Conservation (phyloP, 2,888 invertebrate species). For the Bellardia pandia region DNA sequence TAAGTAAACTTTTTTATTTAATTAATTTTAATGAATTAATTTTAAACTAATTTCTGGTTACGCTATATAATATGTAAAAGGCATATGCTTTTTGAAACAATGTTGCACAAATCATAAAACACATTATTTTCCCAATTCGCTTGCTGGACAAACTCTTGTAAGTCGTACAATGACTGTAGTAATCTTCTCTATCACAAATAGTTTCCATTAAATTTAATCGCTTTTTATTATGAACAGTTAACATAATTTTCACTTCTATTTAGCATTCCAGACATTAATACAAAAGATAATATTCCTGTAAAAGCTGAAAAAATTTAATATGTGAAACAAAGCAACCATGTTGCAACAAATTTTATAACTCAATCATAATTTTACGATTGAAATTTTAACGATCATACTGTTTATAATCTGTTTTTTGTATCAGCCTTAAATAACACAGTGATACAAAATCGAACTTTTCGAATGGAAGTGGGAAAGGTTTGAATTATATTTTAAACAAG, state of each 20-base stretch:
- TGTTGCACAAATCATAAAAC: conserved; percentile 28
- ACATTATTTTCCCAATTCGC: no score
- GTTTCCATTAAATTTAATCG: conserved; percentile 45
- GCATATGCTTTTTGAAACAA: neutral
- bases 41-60: no score
- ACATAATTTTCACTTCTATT: conserved; percentile 54
- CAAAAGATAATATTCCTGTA: conserved; percentile 9
- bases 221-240: conserved; percentile 53
- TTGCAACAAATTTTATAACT: conserved; percentile 68
- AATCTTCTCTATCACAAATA: neutral
- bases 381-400: conserved; percentile 74
- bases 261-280: conserved; percentile 18
- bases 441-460: no score
- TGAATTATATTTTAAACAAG: no score
- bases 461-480: no score
- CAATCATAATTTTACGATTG: conserved; percentile 75
- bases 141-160: neutral
- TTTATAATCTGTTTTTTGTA: conserved; percentile 73
- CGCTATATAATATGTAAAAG: no score
- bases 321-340: conserved; percentile 30
- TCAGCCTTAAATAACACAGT: conserved; percentile 1
- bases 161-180: neutral
- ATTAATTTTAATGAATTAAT: no score
- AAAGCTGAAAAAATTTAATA: conserved; percentile 44
- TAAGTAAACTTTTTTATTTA: no score